A percentile compares a stretch with the other conserved stretches of the same genome.
Evolutionary conservation across 1,140 invertebrate genomes (phyloP).

Genomic region (Eueides isabella): DNA sequence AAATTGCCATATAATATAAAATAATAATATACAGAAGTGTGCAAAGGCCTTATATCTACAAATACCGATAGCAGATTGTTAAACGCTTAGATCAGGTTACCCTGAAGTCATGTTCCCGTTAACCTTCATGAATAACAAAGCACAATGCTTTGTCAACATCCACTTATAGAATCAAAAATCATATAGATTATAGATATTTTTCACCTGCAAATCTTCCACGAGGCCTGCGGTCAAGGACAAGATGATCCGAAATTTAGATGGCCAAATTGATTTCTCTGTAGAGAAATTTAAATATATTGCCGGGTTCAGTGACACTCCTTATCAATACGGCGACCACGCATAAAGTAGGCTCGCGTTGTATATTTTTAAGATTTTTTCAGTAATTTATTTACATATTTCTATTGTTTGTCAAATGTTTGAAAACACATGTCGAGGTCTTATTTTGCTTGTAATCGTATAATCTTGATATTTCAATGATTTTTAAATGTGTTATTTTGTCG

Average conservation of each 20-base stretch:
- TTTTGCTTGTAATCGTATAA: not conserved
- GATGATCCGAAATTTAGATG: conserved; percentile 55
- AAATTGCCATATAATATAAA: not conserved
- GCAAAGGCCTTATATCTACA: not conserved
- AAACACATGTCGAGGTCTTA: conserved; percentile 21
- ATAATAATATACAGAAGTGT: not conserved
- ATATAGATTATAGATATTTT: conserved; percentile 14
- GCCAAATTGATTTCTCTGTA: conserved; percentile 46
- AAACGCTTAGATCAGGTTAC: conserved; percentile 19
- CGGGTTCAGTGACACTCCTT: conserved; percentile 45
- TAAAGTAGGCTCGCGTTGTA: conserved; percentile 16
- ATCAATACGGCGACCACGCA: conserved; percentile 29
- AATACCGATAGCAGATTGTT: conserved; percentile 7
- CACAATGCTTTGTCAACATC: not conserved
- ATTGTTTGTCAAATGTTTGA: conserved; percentile 19
- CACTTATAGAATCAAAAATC: not conserved
- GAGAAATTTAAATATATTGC: conserved; percentile 32
- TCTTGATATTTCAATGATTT: conserved; percentile 1
- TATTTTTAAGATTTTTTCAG: conserved; percentile 4
- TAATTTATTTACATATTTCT: not conserved
- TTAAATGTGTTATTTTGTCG: not conserved
- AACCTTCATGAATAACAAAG: conserved; percentile 33
- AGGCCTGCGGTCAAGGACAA: conserved; percentile 53
- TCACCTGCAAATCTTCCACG: conserved; percentile 55
- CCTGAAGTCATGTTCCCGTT: conserved; percentile 30